Percentiles rank a stretch among this genome's conserved stretches.
phyloP scores from a whole-genome alignment of 2,888 invertebrate genomes.

The Oscheius sp. region DNA sequence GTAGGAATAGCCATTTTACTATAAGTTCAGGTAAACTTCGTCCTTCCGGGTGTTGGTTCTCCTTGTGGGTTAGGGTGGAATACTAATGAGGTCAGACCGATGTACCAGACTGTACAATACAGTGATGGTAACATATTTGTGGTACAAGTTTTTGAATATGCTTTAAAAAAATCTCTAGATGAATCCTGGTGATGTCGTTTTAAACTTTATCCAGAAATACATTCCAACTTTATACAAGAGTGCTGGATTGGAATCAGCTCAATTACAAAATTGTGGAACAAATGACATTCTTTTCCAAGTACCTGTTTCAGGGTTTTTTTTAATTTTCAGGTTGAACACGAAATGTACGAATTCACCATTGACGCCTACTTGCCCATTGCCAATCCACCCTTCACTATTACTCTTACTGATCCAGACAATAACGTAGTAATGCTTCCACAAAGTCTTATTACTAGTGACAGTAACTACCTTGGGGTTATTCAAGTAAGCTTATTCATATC shows the following conservation, averaged over 20 bases:
- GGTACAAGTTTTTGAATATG: constrained; percentile 23
- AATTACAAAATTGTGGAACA: constrained; percentile 37
- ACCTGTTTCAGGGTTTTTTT: too few species aligned
- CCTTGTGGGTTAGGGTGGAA: constrained; percentile 60
- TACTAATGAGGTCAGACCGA: constrained; percentile 36
- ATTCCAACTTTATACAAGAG: constrained; percentile 53
- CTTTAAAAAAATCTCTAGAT: constrained; percentile 33
- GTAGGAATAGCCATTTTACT: background rate
- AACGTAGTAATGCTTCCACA: constrained; percentile 38
- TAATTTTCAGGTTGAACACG: constrained; percentile 46
- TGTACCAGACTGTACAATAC: constrained; percentile 46
- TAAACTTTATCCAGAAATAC: constrained; percentile 47
- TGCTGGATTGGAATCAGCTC: constrained; percentile 40
- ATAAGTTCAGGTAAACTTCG: constrained; percentile 39
- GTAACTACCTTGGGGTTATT: constrained; percentile 53
- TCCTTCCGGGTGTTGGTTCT: constrained; percentile 50
- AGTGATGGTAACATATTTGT: constrained; percentile 57
- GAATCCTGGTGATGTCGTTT: constrained; percentile 43
- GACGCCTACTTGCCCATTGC: constrained; percentile 47
- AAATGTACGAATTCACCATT: constrained; percentile 56
- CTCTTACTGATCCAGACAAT: constrained; percentile 38
- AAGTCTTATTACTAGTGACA: constrained; percentile 47
- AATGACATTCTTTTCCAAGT: constrained; percentile 52
- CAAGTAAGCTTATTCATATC: constrained; percentile 2
- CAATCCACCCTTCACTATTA: constrained; percentile 28